phyloP scores from a whole-genome alignment of 2,113 vertebrate species.

The Sterna hirundo region DNA sequence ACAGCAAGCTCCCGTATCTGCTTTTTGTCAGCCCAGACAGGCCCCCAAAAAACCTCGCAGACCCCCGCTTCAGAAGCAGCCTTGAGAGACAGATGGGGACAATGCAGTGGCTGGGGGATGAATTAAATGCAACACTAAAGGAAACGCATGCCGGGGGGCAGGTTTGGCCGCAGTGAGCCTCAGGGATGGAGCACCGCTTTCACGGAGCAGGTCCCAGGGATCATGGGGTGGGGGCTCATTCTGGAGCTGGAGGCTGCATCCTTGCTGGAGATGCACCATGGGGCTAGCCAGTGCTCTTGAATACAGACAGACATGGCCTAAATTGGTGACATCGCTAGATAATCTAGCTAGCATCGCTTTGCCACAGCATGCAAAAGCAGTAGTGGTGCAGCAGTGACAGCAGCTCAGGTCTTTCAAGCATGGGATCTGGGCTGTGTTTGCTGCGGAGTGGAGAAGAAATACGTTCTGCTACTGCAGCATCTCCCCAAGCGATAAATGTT shows the following conservation, averaged over 20 bases:
- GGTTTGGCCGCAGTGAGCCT: background rate
- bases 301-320: background rate
- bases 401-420: background rate
- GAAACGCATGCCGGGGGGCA: rapidly evolving
- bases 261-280: rapidly evolving
- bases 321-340: background rate
- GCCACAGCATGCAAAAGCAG: background rate
- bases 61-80: background rate
- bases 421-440: background rate
- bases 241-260: background rate
- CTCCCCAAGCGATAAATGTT: background rate
- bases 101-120: background rate
- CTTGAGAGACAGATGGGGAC: background rate
- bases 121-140: background rate
- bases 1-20: background rate
- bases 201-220: background rate
- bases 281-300: background rate
- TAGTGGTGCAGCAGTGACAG: background rate
- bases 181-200: background rate
- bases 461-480: background rate
- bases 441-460: background rate
- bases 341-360: background rate
- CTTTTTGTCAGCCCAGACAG: background rate
- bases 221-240: rapidly evolving
- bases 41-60: background rate